Conservation (phyloP, 2,888 invertebrate species). For the Junonia oenone region DNA sequence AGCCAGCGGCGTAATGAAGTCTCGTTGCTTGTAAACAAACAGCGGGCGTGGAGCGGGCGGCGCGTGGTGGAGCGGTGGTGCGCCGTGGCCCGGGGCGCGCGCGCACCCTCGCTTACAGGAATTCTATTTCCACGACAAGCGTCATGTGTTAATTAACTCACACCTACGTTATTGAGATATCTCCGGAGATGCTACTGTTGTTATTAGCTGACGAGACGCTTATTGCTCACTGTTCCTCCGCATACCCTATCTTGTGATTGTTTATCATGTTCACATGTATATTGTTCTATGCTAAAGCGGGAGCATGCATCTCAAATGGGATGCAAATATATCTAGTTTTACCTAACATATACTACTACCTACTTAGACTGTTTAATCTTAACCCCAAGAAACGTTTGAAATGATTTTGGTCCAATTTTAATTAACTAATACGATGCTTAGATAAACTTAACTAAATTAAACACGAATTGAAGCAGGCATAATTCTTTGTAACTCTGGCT, state of each 20-base stretch:
- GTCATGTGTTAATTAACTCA: conserved; percentile 79
- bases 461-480: not conserved
- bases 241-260: conserved; percentile 27
- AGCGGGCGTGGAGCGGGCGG: conserved; percentile 43
- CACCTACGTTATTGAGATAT: conserved; percentile 79
- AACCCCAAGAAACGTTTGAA: too few species aligned
- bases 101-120: conserved; percentile 71
- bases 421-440: not conserved
- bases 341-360: not conserved
- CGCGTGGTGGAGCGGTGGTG: conserved; percentile 33
- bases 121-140: conserved; percentile 77
- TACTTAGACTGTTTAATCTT: not conserved
- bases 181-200: conserved; percentile 69
- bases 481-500: not conserved
- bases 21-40: conserved; percentile 79
- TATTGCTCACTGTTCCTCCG: conserved; percentile 62
- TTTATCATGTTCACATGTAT: conserved; percentile 31
- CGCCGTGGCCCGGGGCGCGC: conserved; percentile 50
- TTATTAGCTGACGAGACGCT: conserved; percentile 70
- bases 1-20: conserved; percentile 79
- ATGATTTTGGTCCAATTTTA: not conserved
- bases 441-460: not conserved
- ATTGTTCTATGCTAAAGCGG: conserved; percentile 29
- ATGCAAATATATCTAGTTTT: conserved; percentile 1
- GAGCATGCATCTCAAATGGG: conserved; percentile 19